Percentiles rank a stretch among this genome's conserved stretches.
Evolutionary conservation across 2,797 vertebrate species (phyloP).

Genomic region (Chloroceryle amazona): DNA sequence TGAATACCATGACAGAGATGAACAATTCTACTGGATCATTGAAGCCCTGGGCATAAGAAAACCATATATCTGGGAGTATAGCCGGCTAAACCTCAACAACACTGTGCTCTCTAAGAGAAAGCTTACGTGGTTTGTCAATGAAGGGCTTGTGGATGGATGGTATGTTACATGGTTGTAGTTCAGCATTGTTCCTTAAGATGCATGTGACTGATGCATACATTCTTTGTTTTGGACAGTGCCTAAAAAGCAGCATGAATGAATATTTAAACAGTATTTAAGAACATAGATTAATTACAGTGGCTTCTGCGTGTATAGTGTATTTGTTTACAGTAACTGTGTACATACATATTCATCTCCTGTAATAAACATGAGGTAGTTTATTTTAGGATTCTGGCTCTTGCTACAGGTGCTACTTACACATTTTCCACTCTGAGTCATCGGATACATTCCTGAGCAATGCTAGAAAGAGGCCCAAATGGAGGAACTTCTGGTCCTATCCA

Average conservation of each 20-base stretch:
- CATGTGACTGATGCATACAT: accelerated
- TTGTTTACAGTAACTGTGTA: neutral
- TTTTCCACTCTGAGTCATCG: neutral
- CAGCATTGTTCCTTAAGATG: neutral
- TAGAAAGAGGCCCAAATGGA: neutral
- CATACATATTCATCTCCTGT: neutral
- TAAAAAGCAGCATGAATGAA: neutral
- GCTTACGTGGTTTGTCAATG: slow-evolving; percentile 97
- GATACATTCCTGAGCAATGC: neutral
- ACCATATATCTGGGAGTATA: slow-evolving; percentile 96
- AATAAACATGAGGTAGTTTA: neutral
- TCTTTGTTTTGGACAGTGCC: neutral
- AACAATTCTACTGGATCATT: slow-evolving; percentile 98
- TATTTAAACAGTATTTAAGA: neutral
- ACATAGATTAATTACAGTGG: neutral
- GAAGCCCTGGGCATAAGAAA: slow-evolving; percentile 91
- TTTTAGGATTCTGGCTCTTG: neutral
- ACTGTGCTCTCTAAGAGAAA: slow-evolving; percentile 97
- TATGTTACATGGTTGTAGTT: slow-evolving; percentile 72
- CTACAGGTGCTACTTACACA: neutral
- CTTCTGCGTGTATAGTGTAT: neutral
- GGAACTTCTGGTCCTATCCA: neutral
- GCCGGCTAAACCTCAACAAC: slow-evolving; percentile 97
- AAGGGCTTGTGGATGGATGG: slow-evolving; percentile 98
- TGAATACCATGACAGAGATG: slow-evolving; percentile 97